phyloP scores from a whole-genome alignment of 30 jellyfish, hydroid and myxozoan species.

The Turritopsis dohrnii region DNA sequence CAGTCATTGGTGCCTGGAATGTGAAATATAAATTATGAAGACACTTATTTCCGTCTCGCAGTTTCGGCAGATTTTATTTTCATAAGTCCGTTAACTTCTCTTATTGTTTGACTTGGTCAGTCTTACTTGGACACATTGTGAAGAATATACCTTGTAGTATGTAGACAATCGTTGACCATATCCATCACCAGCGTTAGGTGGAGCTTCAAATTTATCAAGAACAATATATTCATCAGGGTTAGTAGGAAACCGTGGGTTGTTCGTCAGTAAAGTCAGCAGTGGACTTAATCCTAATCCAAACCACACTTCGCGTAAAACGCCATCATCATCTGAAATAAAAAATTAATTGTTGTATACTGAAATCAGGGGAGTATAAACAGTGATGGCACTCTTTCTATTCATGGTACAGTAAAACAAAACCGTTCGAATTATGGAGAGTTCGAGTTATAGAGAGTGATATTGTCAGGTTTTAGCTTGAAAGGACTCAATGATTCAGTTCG shows the following conservation, averaged over 20 bases:
- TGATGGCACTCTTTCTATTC: too few relatives aligned
- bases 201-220: slow-evolving; percentile 94
- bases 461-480: too few relatives aligned
- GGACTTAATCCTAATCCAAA: slow-evolving; percentile 86
- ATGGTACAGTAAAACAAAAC: too few relatives aligned
- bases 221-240: slow-evolving; percentile 89
- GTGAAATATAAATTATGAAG: neutral
- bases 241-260: slow-evolving; percentile 88
- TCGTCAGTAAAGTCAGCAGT: slow-evolving; percentile 50
- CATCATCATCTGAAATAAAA: slow-evolving; percentile 67
- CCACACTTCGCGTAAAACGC: slow-evolving; percentile 97
- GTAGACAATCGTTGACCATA: slow-evolving; percentile 95
- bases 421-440: too few relatives aligned
- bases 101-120: neutral
- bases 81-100: neutral
- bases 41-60: too few relatives aligned
- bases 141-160: slow-evolving; percentile 55
- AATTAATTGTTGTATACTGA: too few relatives aligned
- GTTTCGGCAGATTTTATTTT: neutral
- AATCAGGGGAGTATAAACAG: too few relatives aligned
- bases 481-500: too few relatives aligned
- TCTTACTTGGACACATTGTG: neutral
- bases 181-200: slow-evolving; percentile 99
- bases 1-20: slow-evolving; percentile 76
- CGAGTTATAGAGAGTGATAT: too few relatives aligned